Evolutionary conservation across 2,888 invertebrate genomes (phyloP).

Genomic region (Cheiracanthium punctorium): DNA sequence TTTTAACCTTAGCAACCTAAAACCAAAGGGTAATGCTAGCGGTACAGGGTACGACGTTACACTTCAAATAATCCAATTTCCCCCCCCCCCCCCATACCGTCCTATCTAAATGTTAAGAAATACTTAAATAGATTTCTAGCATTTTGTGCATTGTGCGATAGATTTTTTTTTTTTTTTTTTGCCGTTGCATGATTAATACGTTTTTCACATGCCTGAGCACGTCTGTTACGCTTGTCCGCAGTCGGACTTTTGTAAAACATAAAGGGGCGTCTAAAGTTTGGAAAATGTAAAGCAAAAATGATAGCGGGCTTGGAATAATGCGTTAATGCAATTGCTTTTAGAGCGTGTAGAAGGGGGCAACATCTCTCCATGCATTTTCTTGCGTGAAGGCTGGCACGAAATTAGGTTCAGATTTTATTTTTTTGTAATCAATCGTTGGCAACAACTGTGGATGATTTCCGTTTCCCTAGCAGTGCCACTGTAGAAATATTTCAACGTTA

Average conservation of each 20-base stretch:
- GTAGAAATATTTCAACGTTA: conserved; percentile 1
- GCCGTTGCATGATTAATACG: conserved; percentile 53
- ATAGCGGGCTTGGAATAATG: conserved; percentile 6
- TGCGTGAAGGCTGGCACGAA: conserved; percentile 16
- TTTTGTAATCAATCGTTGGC: conserved; percentile 17
- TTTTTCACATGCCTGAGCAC: conserved; percentile 30
- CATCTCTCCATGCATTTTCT: background rate
- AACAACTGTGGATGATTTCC: background rate
- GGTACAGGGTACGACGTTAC: conserved; percentile 35
- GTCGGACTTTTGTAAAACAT: background rate
- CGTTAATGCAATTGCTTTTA: conserved; percentile 31
- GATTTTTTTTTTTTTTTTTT: conserved; percentile 1
- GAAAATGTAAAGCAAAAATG: background rate
- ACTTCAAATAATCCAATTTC: conserved; percentile 51
- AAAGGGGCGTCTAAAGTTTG: background rate
- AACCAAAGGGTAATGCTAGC: conserved; percentile 73
- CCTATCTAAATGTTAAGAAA: conserved; percentile 22
- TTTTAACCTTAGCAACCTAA: conserved; percentile 75
- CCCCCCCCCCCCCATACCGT: background rate
- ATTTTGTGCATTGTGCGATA: conserved; percentile 47
- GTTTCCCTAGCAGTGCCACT: background rate
- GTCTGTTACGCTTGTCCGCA: conserved; percentile 38
- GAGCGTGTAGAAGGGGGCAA: background rate
- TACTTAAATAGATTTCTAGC: conserved; percentile 45
- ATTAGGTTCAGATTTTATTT: background rate